phyloP scores from a whole-genome alignment of 1,140 invertebrate genomes.

The Diuraphis noxia region DNA sequence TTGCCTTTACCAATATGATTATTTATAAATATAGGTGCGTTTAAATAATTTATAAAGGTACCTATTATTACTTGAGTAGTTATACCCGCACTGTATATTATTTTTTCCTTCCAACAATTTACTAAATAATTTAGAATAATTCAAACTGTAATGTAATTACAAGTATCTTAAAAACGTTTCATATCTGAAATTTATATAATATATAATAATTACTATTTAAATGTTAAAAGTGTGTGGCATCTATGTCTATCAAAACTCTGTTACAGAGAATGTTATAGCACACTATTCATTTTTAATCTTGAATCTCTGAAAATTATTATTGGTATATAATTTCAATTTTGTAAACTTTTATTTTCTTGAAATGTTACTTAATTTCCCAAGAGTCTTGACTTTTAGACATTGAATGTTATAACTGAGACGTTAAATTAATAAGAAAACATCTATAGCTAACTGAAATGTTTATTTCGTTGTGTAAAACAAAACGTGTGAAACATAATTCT shows the following conservation, averaged over 20 bases:
- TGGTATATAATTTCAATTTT: slow-evolving; percentile 21
- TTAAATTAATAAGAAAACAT: slow-evolving; percentile 13
- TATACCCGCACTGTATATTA: neutral
- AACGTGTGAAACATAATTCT: neutral
- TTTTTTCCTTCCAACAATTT: neutral
- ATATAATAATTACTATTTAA: neutral
- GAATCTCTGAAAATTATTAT: neutral
- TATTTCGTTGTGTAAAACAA: neutral
- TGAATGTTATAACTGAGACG: neutral
- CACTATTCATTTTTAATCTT: slow-evolving; percentile 15
- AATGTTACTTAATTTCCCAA: slow-evolving; percentile 21
- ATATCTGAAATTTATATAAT: neutral
- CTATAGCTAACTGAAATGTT: neutral
- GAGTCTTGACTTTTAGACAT: slow-evolving; percentile 27
- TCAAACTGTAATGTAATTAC: neutral
- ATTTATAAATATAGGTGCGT: neutral
- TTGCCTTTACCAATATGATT: neutral
- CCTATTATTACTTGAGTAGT: neutral
- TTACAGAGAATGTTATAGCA: neutral
- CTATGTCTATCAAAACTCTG: neutral
- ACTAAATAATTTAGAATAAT: neutral
- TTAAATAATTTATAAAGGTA: neutral
- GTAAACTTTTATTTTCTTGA: neutral
- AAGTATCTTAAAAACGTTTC: neutral
- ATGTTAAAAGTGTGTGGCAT: neutral